Conservation (phyloP, 2,888 invertebrate genomes). For the Apamea crenata region DNA sequence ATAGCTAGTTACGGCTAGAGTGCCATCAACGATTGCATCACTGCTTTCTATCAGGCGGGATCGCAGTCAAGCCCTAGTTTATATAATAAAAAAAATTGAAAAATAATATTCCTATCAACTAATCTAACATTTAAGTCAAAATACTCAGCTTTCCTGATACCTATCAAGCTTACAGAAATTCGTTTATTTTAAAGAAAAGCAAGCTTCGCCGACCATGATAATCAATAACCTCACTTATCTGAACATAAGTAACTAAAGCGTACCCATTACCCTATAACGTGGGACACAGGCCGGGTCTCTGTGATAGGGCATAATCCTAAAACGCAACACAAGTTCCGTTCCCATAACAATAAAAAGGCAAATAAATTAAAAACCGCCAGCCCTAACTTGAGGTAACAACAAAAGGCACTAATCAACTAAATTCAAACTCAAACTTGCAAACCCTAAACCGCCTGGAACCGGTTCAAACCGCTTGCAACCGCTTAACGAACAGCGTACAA, state of each 20-base stretch:
- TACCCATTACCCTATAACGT: neutral
- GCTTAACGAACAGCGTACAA: constrained; percentile 51
- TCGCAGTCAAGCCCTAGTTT: no score
- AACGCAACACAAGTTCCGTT: neutral
- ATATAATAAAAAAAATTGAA: no score
- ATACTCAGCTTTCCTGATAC: neutral
- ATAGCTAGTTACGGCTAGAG: no score
- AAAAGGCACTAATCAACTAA: constrained; percentile 55
- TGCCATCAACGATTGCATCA: no score
- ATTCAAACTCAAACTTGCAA: constrained; percentile 53
- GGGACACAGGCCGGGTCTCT: neutral
- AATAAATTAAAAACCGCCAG: constrained; percentile 10
- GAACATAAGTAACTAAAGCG: neutral
- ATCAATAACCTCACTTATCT: neutral
- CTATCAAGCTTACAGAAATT: neutral
- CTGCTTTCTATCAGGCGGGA: no score
- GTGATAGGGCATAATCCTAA: neutral
- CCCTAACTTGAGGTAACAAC: constrained; percentile 31
- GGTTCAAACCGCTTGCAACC: constrained; percentile 63
- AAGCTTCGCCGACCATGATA: no score
- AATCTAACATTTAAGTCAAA: no score
- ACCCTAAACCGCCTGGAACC: constrained; percentile 59
- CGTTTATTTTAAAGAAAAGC: neutral
- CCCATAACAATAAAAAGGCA: neutral
- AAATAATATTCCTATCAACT: no score